Conservation (phyloP, 2,113 vertebrate species). For the Pseudois nayaur region DNA sequence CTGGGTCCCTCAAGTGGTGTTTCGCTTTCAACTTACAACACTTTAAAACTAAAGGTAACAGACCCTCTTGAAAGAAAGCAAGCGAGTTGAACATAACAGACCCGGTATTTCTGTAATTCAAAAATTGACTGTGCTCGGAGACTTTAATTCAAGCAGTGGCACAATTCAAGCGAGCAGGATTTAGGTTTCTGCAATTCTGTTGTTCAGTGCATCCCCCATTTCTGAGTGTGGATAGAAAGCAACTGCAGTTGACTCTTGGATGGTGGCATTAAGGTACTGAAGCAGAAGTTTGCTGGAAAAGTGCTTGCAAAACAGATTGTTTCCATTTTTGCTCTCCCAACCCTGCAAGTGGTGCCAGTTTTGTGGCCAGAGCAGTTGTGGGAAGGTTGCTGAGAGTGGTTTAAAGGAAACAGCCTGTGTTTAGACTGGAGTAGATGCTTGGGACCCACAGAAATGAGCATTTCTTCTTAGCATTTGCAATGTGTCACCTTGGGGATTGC, state of each 20-base stretch:
- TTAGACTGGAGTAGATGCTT: conserved; percentile 57
- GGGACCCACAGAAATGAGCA: conserved; percentile 55
- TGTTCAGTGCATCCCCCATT: neutral
- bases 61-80: neutral
- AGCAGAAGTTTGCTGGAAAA: conserved; percentile 42
- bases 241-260: neutral
- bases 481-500: conserved; percentile 45
- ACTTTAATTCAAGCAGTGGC: neutral
- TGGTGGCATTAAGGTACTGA: neutral
- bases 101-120: neutral
- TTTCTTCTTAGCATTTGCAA: conserved; percentile 42
- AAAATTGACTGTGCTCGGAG: neutral
- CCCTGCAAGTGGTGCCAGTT: conserved; percentile 18
- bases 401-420: conserved; percentile 63
- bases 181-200: neutral
- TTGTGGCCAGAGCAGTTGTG: conserved; percentile 38
- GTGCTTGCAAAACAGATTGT: conserved; percentile 44
- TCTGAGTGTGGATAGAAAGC: neutral
- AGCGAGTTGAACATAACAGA: neutral
- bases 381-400: conserved; percentile 47
- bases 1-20: neutral
- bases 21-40: neutral
- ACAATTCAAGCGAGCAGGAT: neutral
- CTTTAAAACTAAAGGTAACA: neutral
- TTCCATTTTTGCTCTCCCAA: conserved; percentile 37